phyloP scores from a whole-genome alignment of 2,888 invertebrate genomes.

The Rotaria macrura region DNA sequence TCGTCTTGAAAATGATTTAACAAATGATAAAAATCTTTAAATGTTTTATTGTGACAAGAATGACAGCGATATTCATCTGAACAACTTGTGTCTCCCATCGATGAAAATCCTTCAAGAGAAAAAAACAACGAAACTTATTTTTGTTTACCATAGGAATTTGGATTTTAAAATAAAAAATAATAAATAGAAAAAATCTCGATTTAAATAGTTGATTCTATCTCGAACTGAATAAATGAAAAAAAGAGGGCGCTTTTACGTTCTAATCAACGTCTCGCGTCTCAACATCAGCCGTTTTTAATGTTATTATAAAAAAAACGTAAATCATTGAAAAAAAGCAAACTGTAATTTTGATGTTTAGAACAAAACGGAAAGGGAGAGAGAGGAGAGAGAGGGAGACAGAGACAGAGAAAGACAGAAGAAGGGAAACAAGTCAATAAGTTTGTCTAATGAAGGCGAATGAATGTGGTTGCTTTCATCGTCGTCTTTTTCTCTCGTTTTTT shows the following conservation, averaged over 20 bases:
- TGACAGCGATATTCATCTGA: conserved; percentile 5
- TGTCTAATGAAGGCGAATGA: conserved; percentile 15
- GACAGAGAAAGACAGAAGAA: not conserved
- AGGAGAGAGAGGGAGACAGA: not conserved
- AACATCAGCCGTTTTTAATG: not conserved
- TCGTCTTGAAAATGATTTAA: not conserved
- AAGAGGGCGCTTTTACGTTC: not conserved
- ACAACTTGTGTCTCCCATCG: not conserved
- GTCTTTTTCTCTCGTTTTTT: conserved; percentile 2
- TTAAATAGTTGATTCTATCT: not conserved
- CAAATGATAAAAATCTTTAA: conserved; percentile 4
- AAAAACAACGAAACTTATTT: not conserved
- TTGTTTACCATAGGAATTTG: too few species aligned
- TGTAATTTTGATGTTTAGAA: not conserved
- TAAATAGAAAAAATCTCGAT: not conserved
- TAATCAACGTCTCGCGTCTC: not conserved
- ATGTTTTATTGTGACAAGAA: not conserved
- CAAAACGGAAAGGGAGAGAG: not conserved
- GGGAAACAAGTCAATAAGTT: conserved; percentile 14
- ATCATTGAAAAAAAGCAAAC: not conserved
- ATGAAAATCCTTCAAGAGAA: not conserved
- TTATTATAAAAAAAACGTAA: not conserved
- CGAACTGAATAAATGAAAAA: not conserved
- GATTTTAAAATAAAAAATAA: not conserved
- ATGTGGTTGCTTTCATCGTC: conserved; percentile 11